Evolutionary conservation across 2,113 vertebrate genomes (phyloP).

Genomic region (Piaya cayana): DNA sequence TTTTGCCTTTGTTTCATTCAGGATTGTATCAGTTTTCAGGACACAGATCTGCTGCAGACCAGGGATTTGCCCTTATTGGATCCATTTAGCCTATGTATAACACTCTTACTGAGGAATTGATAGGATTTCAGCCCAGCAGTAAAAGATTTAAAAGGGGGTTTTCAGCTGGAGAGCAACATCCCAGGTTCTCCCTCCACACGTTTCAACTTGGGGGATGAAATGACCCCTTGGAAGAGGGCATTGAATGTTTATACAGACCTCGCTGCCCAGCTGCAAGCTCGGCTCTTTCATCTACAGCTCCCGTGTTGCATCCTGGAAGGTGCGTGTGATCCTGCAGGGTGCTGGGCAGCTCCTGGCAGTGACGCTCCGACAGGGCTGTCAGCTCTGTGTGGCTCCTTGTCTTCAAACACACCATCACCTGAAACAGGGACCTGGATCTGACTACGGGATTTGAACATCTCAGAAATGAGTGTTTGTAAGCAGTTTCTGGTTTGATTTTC

Average conservation of each 20-base stretch:
- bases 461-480: background rate
- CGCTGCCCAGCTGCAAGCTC: background rate
- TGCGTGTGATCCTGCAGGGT: background rate
- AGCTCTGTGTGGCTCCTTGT: background rate
- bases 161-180: background rate
- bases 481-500: background rate
- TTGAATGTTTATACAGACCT: background rate
- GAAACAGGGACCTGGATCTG: background rate
- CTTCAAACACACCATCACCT: background rate
- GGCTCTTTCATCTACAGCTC: background rate
- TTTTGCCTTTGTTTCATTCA: background rate
- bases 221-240: background rate
- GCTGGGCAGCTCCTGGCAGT: background rate
- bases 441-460: accelerated
- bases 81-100: background rate
- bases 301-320: background rate
- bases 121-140: background rate
- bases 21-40: background rate
- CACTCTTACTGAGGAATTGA: background rate
- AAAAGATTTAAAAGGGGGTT: background rate
- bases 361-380: background rate
- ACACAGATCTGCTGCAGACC: background rate
- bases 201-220: background rate
- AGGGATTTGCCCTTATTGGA: background rate
- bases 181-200: background rate